These are phyloP conservation scores for Capitulum mitella DNA, from an alignment of 2,888 invertebrate genomes.

Conservation along the genomic window DNA sequence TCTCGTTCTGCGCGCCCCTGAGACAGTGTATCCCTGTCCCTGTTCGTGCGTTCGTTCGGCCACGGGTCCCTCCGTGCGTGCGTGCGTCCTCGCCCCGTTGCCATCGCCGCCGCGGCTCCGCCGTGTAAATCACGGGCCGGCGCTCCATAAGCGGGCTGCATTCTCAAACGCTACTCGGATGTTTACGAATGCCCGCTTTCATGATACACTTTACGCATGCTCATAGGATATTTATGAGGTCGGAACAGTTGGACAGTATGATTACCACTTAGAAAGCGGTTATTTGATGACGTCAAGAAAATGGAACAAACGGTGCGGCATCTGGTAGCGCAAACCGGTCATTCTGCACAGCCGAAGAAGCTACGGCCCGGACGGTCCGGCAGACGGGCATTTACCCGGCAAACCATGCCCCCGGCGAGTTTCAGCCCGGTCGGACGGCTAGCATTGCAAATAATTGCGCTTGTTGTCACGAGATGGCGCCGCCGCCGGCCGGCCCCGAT, in stretches of 20 bases:
- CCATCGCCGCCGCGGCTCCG: too few species aligned
- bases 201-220: constrained; percentile 22
- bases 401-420: background rate
- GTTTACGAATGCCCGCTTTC: background rate
- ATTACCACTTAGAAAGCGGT: constrained; percentile 24
- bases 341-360: background rate
- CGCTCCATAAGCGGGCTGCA: background rate
- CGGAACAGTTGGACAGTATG: constrained; percentile 16
- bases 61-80: too few species aligned
- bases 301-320: background rate
- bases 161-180: background rate
- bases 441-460: background rate
- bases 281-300: constrained; percentile 23
- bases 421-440: background rate
- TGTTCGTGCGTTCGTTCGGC: too few species aligned
- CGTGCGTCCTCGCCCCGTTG: too few species aligned
- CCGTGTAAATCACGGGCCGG: too few species aligned
- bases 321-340: background rate
- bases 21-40: too few species aligned
- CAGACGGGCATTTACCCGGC: background rate
- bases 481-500: background rate
- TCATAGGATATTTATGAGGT: constrained; percentile 18
- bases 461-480: background rate
- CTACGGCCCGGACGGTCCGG: too few species aligned
- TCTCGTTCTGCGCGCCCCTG: too few species aligned